These are phyloP conservation scores for Amniataba percoides DNA, from an alignment of 2,797 vertebrate species.

Conservation along the genomic window DNA sequence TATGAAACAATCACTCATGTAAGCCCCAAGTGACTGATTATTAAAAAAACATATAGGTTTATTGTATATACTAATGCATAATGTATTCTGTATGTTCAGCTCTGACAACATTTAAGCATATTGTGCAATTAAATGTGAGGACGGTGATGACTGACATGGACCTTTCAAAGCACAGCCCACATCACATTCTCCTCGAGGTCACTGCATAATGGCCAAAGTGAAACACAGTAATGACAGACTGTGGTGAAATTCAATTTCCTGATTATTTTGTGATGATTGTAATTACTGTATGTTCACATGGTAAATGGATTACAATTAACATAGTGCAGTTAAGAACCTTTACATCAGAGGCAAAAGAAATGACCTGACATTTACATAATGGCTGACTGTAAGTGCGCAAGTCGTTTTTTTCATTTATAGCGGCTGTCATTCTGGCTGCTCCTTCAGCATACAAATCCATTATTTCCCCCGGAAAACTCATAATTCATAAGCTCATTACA, in stretches of 20 bases:
- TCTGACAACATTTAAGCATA: background rate
- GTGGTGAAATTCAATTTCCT: constrained; percentile 66
- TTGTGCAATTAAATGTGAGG: constrained; percentile 25
- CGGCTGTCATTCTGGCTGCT: constrained; percentile 72
- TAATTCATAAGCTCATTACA: constrained; percentile 85
- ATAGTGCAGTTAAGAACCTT: constrained; percentile 55
- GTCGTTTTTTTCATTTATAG: constrained; percentile 76
- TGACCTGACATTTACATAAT: constrained; percentile 79
- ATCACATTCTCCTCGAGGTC: constrained; percentile 23
- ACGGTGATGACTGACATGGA: constrained; percentile 6
- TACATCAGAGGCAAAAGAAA: constrained; percentile 72
- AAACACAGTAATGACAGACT: constrained; percentile 36
- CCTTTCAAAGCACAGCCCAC: constrained; percentile 24
- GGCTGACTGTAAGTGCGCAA: constrained; percentile 64
- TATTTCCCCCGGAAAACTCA: constrained; percentile 81
- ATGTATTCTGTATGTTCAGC: background rate
- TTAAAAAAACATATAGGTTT: no score
- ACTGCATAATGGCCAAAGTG: constrained; percentile 53
- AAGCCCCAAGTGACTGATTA: background rate
- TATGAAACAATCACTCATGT: background rate
- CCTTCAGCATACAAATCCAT: constrained; percentile 79
- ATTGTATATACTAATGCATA: background rate
- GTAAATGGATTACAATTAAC: constrained; percentile 72
- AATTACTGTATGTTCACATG: constrained; percentile 67
- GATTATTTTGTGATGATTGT: constrained; percentile 77